Conservation (phyloP, 2,888 invertebrate species). For the Torymus tubicola region DNA sequence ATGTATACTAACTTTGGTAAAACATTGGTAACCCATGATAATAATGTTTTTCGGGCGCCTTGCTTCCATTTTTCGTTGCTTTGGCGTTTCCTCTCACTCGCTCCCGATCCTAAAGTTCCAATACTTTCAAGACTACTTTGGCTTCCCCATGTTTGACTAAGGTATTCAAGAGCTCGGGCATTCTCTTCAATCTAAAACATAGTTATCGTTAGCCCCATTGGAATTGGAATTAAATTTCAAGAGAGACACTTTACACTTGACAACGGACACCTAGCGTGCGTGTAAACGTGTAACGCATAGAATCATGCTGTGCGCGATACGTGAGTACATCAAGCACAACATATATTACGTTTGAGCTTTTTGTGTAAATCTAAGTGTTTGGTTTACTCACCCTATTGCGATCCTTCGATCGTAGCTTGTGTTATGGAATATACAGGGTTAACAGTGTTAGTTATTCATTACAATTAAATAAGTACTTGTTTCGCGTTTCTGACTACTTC, state of each 20-base stretch:
- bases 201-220: neutral
- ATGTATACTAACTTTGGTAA: slow-evolving; percentile 83
- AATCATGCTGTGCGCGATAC: slow-evolving; percentile 49
- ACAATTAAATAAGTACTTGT: slow-evolving; percentile 42
- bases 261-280: slow-evolving; percentile 63
- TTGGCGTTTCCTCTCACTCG: slow-evolving; percentile 76
- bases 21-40: slow-evolving; percentile 96
- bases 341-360: slow-evolving; percentile 16
- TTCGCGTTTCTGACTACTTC: slow-evolving; percentile 35
- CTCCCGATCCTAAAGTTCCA: slow-evolving; percentile 83
- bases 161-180: slow-evolving; percentile 90
- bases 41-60: slow-evolving; percentile 92
- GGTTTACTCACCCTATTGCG: slow-evolving; percentile 74
- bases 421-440: slow-evolving; percentile 72
- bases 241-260: slow-evolving; percentile 22
- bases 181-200: slow-evolving; percentile 93
- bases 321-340: slow-evolving; percentile 20
- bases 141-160: slow-evolving; percentile 88
- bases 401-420: slow-evolving; percentile 77
- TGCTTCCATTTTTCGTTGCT: slow-evolving; percentile 87
- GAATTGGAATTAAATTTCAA: neutral
- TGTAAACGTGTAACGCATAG: slow-evolving; percentile 28
- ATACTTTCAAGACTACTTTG: slow-evolving; percentile 90
- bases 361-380: slow-evolving; percentile 40
- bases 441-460: slow-evolving; percentile 63